Conservation (phyloP, 2,888 invertebrate genomes). For the Cataglyphis rosenhaueri region DNA sequence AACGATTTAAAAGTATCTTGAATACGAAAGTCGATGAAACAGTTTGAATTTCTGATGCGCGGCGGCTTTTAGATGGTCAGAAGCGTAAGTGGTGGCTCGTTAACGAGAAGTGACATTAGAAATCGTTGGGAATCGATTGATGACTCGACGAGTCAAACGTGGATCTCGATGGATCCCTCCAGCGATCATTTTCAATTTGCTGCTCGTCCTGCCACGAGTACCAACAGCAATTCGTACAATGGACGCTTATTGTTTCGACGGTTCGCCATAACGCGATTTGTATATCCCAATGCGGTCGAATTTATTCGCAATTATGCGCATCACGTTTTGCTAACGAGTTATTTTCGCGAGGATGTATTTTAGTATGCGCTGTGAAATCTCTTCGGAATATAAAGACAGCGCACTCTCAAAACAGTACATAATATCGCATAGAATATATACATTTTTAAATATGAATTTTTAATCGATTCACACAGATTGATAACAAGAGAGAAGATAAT, state of each 20-base stretch:
- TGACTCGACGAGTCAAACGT: slow-evolving; percentile 54
- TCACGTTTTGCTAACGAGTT: background rate
- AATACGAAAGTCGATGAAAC: background rate
- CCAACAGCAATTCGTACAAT: slow-evolving; percentile 57
- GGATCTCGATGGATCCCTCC: slow-evolving; percentile 40
- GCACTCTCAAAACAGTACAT: background rate
- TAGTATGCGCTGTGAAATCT: background rate
- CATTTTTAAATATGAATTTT: background rate
- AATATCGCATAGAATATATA: background rate
- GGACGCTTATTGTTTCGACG: slow-evolving; percentile 61
- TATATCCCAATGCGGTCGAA: slow-evolving; percentile 29
- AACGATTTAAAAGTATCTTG: background rate
- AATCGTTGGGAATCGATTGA: slow-evolving; percentile 11
- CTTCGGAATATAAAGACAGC: background rate
- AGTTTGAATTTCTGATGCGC: background rate
- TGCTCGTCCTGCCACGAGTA: slow-evolving; percentile 47
- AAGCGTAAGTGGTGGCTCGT: slow-evolving; percentile 19
- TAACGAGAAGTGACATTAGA: slow-evolving; percentile 20
- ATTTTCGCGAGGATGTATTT: background rate
- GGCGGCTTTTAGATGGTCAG: background rate
- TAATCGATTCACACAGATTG: background rate
- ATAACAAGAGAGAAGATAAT: background rate
- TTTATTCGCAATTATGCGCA: slow-evolving; percentile 37
- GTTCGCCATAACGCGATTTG: slow-evolving; percentile 39
- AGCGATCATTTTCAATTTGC: slow-evolving; percentile 48